phyloP scores from a whole-genome alignment of 1,140 invertebrate species.

The Oncopeltus fasciatus region DNA sequence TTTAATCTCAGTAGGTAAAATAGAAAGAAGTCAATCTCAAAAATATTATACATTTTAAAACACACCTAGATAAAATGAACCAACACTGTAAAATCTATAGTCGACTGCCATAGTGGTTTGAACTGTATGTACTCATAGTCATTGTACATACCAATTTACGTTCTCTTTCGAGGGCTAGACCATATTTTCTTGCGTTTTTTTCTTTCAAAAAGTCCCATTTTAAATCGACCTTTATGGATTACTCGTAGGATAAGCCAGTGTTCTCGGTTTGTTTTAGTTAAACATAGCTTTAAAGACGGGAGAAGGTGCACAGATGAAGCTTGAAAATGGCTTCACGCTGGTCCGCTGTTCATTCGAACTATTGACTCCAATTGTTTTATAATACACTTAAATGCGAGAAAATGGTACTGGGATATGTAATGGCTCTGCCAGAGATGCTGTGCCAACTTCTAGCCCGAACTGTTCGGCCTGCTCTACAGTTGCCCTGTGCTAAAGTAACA shows the following conservation, averaged over 20 bases:
- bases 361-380: background rate
- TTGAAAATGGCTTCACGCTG: slow-evolving; percentile 21
- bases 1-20: too few relatives aligned
- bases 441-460: slow-evolving; percentile 17
- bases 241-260: background rate
- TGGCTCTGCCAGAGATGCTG: slow-evolving; percentile 17
- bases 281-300: background rate
- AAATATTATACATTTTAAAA: too few relatives aligned
- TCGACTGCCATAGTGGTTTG: slow-evolving; percentile 17
- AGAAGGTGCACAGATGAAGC: slow-evolving; percentile 15
- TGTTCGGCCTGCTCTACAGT: slow-evolving; percentile 21
- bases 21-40: too few relatives aligned
- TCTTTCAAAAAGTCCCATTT: background rate
- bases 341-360: background rate
- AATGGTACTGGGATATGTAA: slow-evolving; percentile 22
- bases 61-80: too few relatives aligned
- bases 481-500: slow-evolving; percentile 31
- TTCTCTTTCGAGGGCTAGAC: too few relatives aligned
- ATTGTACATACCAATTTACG: slow-evolving; percentile 9
- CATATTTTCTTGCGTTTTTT: too few relatives aligned
- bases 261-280: background rate
- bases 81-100: slow-evolving; percentile 20
- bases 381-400: slow-evolving; percentile 4
- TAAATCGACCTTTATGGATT: background rate
- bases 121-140: slow-evolving; percentile 10